Evolutionary conservation across 2,113 vertebrate genomes (phyloP), one percentile per base, ranked within the genome.

Genomic region (Choloepus hoffmanni): DNA sequence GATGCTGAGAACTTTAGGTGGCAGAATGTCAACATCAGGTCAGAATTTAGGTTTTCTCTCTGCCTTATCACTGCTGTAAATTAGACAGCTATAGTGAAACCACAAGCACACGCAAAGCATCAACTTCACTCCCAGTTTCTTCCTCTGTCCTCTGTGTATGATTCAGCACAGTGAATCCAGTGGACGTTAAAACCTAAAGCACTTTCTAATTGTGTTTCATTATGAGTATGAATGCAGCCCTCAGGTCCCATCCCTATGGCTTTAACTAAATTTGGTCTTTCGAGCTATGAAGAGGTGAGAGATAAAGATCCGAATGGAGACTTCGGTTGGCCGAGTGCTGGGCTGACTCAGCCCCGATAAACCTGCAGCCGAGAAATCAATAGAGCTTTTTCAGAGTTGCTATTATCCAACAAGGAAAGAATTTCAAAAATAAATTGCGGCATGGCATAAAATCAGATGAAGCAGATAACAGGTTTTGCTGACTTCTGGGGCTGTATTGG

Each of bases 291-390:
- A 84, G 43, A n/a, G 55, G 58, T 21, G 36, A 36, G 12, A 86
- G 97, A 97, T 96, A 96, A 97, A 77, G 83, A 95, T 96, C 95
- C 82, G 86, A 95, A 93, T 92, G 83, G 74, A 67, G 70, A 62
- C 85, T 86, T 45, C 21, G 5, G 53, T 50, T 87, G 89, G 85
- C 4, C 0, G 82, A 83, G 82, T 82, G 63, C 74, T 50, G 28
- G 91, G 95, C 95, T 95, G 95, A 96, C 89, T 97, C 93, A 95
- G 91, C 78, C 85, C 58, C 0, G 26, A 95, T 96, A 97, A 97
- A 87, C 85, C 94, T 81, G 89, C 77, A 65, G 53, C 45, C 13
- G 30, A 90, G 89, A 95, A 97, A 97, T 98, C 96, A 87, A 97
- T 97, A 91, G 70, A 63, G 79, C 70, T 87, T 96, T 97, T 85